phyloP scores from a whole-genome alignment of 2,888 invertebrate genomes.

The Oscheius sp. region DNA sequence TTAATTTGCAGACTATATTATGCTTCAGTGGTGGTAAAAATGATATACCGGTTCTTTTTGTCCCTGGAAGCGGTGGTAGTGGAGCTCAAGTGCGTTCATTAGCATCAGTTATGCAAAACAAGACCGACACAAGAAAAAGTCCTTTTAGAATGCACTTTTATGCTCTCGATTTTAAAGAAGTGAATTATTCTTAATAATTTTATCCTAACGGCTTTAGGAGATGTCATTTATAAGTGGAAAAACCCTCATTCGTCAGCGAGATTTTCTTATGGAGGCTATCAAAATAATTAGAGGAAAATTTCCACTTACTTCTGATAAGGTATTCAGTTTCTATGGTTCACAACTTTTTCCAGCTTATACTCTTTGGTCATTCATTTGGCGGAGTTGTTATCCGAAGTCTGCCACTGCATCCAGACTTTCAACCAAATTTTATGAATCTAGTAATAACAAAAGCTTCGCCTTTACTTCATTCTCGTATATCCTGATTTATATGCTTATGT shows the following conservation, averaged over 20 bases:
- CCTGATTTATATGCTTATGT: too few species aligned
- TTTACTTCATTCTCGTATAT: conserved; percentile 36
- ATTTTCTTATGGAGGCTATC: conserved; percentile 80
- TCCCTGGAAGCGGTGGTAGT: conserved; percentile 93
- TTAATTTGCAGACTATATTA: background rate
- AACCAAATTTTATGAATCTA: conserved; percentile 32
- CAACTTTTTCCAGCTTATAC: conserved; percentile 35
- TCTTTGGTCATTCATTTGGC: conserved; percentile 54
- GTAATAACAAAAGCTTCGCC: conserved; percentile 42
- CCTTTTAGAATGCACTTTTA: conserved; percentile 90
- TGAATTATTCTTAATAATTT: conserved; percentile 35
- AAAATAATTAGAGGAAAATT: conserved; percentile 75
- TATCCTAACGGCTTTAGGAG: conserved; percentile 74
- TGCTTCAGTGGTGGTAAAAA: conserved; percentile 71
- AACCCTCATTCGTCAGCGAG: conserved; percentile 81
- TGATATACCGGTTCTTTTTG: conserved; percentile 90
- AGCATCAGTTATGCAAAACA: conserved; percentile 88
- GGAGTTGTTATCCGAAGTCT: conserved; percentile 39
- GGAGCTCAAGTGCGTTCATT: conserved; percentile 87
- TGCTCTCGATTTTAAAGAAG: conserved; percentile 86
- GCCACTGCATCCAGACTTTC: conserved; percentile 28
- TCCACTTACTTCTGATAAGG: conserved; percentile 19
- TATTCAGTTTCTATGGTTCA: too few species aligned
- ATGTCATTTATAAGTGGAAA: conserved; percentile 87
- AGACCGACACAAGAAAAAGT: conserved; percentile 79